Conservation (phyloP, 2,888 invertebrate genomes). For the Endomychus coccineus region DNA sequence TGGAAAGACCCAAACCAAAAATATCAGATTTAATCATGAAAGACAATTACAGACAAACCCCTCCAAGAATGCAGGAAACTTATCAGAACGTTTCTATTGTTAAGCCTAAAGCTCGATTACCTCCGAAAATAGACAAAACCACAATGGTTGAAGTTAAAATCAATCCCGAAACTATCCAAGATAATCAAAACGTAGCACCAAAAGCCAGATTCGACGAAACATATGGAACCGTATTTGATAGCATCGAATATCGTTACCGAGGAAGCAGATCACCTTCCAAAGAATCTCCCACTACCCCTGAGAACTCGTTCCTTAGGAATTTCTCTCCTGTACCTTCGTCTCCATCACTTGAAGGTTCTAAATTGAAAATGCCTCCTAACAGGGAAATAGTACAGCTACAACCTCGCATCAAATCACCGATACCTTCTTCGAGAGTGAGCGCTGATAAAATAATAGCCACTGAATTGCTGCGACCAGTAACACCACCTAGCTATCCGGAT, state of each 20-base stretch:
- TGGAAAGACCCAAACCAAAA: no score
- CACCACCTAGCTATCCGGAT: slow-evolving; percentile 12
- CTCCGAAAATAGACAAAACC: slow-evolving; percentile 35
- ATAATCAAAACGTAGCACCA: slow-evolving; percentile 9
- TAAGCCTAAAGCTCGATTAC: slow-evolving; percentile 40
- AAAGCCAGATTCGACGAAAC: slow-evolving; percentile 27
- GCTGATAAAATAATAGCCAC: slow-evolving; percentile 42
- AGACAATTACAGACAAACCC: slow-evolving; percentile 28
- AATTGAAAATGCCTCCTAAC: slow-evolving; percentile 38
- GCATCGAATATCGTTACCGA: slow-evolving; percentile 14
- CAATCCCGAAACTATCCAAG: slow-evolving; percentile 2
- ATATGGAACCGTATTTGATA: slow-evolving; percentile 39
- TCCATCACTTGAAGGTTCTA: slow-evolving; percentile 36
- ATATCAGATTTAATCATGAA: no score
- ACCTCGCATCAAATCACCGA: slow-evolving; percentile 40
- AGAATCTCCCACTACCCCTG: no score
- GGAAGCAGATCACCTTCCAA: slow-evolving; percentile 13
- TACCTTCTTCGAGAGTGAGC: slow-evolving; percentile 37
- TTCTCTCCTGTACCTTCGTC: slow-evolving; percentile 20
- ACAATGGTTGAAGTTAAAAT: neutral
- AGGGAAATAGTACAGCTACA: slow-evolving; percentile 37
- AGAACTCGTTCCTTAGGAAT: no score
- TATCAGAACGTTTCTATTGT: slow-evolving; percentile 36
- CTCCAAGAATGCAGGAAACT: slow-evolving; percentile 36
- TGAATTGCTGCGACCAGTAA: slow-evolving; percentile 34